Conservation (phyloP, 2,888 invertebrate species). For the Orchestes rusci region DNA sequence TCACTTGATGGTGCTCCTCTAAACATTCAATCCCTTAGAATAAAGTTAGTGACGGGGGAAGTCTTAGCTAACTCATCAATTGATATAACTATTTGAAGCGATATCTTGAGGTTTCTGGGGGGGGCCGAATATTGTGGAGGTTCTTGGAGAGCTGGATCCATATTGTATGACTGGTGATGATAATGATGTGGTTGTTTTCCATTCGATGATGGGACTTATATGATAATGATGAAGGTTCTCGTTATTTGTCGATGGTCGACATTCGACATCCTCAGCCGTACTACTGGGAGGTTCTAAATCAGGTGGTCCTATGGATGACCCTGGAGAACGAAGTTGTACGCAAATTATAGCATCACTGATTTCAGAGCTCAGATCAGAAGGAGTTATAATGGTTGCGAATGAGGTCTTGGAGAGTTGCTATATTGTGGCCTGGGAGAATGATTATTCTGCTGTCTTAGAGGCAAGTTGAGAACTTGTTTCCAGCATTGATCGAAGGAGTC, state of each 20-base stretch:
- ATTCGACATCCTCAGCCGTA: conserved; percentile 46
- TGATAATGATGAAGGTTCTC: conserved; percentile 41
- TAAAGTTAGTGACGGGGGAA: conserved; percentile 86
- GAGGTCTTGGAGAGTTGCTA: conserved; percentile 41
- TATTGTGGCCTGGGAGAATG: conserved; percentile 39
- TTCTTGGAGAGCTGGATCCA: conserved; percentile 36
- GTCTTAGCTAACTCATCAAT: conserved; percentile 74
- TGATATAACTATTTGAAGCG: too few relatives aligned
- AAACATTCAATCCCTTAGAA: conserved; percentile 82
- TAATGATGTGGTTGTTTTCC: conserved; percentile 40
- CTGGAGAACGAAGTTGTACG: conserved; percentile 58
- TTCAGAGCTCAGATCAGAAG: conserved; percentile 68
- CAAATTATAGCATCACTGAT: conserved; percentile 73
- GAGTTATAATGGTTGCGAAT: conserved; percentile 53
- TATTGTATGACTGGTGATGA: conserved; percentile 41
- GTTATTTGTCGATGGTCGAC: conserved; percentile 44
- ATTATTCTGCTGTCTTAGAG: conserved; percentile 37
- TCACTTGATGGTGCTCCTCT: conserved; percentile 47
- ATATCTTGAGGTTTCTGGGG: conserved; percentile 57
- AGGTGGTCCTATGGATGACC: conserved; percentile 60
- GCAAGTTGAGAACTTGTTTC: conserved; percentile 39
- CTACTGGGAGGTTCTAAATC: conserved; percentile 70
- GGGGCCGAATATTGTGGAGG: conserved; percentile 40
- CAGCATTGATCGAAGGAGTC: conserved; percentile 41
- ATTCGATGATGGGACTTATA: conserved; percentile 46